Evolutionary conservation across 2,113 vertebrate species (phyloP).

Genomic region (Paralichthys olivaceus): DNA sequence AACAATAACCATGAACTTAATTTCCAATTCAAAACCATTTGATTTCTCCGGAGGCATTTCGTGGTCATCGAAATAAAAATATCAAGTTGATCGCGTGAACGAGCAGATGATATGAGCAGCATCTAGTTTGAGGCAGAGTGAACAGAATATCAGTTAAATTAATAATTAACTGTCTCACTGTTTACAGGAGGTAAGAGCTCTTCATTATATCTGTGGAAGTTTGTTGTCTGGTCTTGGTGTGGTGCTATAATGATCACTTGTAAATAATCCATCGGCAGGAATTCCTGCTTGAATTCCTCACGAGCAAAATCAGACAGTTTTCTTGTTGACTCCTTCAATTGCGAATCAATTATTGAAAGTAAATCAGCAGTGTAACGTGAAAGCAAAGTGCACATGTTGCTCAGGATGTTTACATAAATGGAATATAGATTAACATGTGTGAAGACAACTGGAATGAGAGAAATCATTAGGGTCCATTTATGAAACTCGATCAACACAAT

Average conservation of each 20-base stretch:
- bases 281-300: constrained; percentile 1
- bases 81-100: background rate
- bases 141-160: constrained; percentile 33
- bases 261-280: constrained; percentile 47
- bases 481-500: background rate
- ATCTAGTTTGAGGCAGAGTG: constrained; percentile 18
- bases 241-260: constrained; percentile 23
- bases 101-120: background rate
- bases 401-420: constrained; percentile 7
- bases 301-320: background rate
- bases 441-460: constrained; percentile 63
- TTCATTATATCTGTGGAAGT: background rate
- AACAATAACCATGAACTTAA: background rate
- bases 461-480: background rate
- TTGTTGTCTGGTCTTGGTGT: constrained; percentile 21
- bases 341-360: background rate
- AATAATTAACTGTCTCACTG: background rate
- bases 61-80: constrained; percentile 24
- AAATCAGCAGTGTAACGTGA: background rate
- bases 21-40: constrained; percentile 18
- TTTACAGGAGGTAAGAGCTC: background rate
- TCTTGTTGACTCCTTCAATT: background rate
- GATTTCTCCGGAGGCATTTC: constrained; percentile 33
- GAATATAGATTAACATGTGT: constrained; percentile 40
- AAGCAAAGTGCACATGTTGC: background rate